phyloP scores from a whole-genome alignment of 2,113 vertebrate species.

The Atlantisia rogersi region DNA sequence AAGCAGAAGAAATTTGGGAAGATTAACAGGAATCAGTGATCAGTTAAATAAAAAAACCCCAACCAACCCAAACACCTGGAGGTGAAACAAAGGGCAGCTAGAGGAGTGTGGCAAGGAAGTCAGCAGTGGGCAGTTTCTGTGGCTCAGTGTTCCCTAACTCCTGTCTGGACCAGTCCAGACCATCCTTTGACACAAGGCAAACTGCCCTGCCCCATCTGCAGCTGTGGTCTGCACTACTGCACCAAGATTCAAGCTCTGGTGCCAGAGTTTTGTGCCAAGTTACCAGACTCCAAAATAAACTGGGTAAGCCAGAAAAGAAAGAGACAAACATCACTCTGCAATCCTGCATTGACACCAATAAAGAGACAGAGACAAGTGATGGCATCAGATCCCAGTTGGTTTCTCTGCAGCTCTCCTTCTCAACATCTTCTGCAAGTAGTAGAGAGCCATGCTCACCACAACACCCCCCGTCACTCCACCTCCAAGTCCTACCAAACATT shows the following conservation, averaged over 20 bases:
- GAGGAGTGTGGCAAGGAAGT: background rate
- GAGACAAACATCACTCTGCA: no score
- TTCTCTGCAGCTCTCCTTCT: background rate
- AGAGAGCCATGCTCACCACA: background rate
- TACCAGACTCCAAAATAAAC: background rate
- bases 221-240: background rate
- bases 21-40: background rate
- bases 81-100: background rate
- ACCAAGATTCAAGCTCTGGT: background rate
- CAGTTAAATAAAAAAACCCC: background rate
- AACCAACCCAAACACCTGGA: accelerated
- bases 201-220: background rate
- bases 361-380: background rate
- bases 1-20: background rate
- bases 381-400: background rate
- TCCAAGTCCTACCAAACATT: background rate
- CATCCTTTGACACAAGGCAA: background rate
- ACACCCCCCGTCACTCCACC: background rate
- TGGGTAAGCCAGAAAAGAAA: background rate
- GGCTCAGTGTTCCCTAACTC: background rate
- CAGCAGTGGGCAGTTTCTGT: background rate
- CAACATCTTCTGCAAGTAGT: background rate
- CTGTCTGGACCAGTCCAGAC: background rate
- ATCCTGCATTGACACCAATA: accelerated
- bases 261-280: background rate